Base-by-base conservation (phyloP, 2,888 invertebrate species). In the Archips xylosteana region DNA sequence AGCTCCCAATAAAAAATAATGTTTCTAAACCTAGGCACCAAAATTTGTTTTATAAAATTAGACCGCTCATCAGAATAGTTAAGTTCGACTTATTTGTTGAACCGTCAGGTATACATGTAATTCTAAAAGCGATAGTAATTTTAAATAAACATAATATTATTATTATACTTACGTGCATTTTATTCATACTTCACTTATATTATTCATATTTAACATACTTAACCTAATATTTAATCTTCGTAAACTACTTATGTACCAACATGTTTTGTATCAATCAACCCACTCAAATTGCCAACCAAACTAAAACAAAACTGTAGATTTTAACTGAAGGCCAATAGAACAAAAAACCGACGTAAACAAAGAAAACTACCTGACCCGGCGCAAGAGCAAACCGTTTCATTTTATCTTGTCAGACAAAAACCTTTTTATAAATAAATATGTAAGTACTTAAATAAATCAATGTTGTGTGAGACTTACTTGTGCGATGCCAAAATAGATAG, bases 301-400 rank as follows among this genome's bases (percentile, higher is more conserved):
- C 32, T 64, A 71, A 71, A 60, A 72, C 71, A 36, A 10, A 39
- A 10, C 23, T 42, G 54, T 67, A 12, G 42, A 39, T 65, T 61
- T 39, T 15, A 39, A 51, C 47, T 34, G 64, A 73, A 73, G 73
- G 73, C 23, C 73, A 63, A 64, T 69, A 42, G 15, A 69, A 69
- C 69, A 73, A 73, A 73, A 73, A 73, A 73, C 64, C 5, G 34
- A 49, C n/a, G 64, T 64, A 64, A 73, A 73, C 73, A 73, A 73
- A 60, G 64, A 67, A 15, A 63, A 73, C 73, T 73, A 73, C 73
- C 73, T 73, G 73, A 54, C 15, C 64, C 42, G 32, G 39, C 68
- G 68, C 23, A 45, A 57, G 45, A 47, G 54, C 73, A 64, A 68
- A 47, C 63, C 12, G 63, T 64, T 15, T 54, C 15, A 15, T 54